Percentiles rank a stretch among this genome's conserved stretches.
Conservation (phyloP, 2,113 vertebrate genomes). For the Rhea americana region DNA sequence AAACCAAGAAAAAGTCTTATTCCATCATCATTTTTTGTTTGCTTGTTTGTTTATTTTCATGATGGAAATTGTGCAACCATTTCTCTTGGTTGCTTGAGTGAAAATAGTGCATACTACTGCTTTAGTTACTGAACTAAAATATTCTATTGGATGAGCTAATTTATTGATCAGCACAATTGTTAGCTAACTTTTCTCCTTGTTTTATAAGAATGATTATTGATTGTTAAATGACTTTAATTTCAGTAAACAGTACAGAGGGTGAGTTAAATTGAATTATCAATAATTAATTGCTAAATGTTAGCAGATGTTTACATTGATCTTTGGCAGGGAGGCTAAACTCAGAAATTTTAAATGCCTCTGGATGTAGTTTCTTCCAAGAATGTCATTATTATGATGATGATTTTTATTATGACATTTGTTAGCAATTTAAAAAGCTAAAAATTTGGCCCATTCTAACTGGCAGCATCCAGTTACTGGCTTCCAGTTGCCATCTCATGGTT, state of each 20-base stretch:
- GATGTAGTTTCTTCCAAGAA: not conserved
- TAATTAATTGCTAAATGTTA: slow-evolving; percentile 58
- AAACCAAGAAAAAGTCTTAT: not conserved
- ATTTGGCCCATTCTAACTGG: not conserved
- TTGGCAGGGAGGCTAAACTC: not conserved
- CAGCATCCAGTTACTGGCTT: not conserved
- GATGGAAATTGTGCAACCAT: not conserved
- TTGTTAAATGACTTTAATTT: slow-evolving; percentile 52
- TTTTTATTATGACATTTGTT: not conserved
- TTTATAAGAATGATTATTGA: slow-evolving; percentile 51
- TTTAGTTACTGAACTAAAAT: slow-evolving; percentile 22
- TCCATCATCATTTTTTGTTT: not conserved
- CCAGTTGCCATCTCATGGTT: not conserved
- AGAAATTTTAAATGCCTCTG: slow-evolving; percentile 3
- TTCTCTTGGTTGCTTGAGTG: not conserved
- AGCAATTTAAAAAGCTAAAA: not conserved
- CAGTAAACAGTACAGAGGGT: slow-evolving; percentile 37
- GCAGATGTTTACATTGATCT: slow-evolving; percentile 38
- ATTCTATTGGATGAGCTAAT: slow-evolving; percentile 37
- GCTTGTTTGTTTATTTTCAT: not conserved
- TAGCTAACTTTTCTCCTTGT: slow-evolving; percentile 36
- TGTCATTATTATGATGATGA: not conserved
- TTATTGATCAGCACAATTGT: slow-evolving; percentile 43
- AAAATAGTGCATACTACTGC: not conserved
- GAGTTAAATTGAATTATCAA: slow-evolving; percentile 56